Conservation (phyloP, 1,140 invertebrate genomes). For the Drosophila kikkawai region DNA sequence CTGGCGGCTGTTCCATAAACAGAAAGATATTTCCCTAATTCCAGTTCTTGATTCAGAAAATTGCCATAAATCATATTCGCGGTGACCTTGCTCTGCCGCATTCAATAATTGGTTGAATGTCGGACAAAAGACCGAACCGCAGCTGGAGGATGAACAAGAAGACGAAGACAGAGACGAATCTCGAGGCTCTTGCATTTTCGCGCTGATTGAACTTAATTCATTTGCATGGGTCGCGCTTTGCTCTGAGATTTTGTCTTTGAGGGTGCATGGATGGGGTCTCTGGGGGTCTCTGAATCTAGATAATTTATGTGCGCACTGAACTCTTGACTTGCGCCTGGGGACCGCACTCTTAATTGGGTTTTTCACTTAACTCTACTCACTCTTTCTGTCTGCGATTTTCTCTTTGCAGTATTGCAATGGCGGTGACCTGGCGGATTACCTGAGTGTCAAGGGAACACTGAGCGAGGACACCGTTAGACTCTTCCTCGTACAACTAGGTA, state of each 20-base stretch:
- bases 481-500: conserved; percentile 97
- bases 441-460: conserved; percentile 95
- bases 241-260: conserved; percentile 29
- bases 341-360: conserved; percentile 15
- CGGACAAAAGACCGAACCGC: conserved; percentile 31
- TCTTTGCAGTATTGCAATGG: conserved; percentile 97
- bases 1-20: conserved; percentile 32
- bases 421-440: conserved; percentile 98
- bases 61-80: conserved; percentile 70
- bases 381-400: conserved; percentile 12
- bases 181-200: conserved; percentile 30
- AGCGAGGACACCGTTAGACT: conserved; percentile 98
- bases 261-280: conserved; percentile 15
- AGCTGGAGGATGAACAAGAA: conserved; percentile 5
- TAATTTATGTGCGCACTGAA: conserved; percentile 24
- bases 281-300: conserved; percentile 11
- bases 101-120: conserved; percentile 28
- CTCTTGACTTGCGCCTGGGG: conserved; percentile 12
- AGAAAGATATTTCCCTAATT: conserved; percentile 31
- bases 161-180: conserved; percentile 10
- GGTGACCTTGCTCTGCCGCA: conserved; percentile 59
- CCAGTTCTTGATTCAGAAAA: conserved; percentile 62
- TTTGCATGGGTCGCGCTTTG: conserved; percentile 74
- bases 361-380: conserved; percentile 12
- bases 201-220: conserved; percentile 77